Evolutionary conservation across 53 echinoderm and acorn worm species (phyloP).

Genomic region (Holothuria scabra): DNA sequence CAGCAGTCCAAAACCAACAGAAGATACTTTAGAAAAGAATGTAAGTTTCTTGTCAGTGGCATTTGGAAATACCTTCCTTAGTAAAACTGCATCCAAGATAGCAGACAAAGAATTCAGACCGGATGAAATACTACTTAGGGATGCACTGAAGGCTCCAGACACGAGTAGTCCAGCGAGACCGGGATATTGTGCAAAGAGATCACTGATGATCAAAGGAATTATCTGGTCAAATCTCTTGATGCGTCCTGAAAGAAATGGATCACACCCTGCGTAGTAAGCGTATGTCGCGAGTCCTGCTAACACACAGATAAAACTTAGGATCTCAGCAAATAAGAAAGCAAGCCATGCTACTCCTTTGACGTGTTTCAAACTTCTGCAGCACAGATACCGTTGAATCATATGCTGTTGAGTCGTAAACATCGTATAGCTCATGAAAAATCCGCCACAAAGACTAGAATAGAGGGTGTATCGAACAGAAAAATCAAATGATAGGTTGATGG

Average conservation of each 20-base stretch:
- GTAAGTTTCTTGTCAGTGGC: too few relatives aligned
- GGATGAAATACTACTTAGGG: too few relatives aligned
- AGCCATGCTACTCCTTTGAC: background rate
- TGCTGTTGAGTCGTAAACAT: conserved; percentile 6
- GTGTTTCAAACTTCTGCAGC: background rate
- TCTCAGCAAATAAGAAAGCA: background rate
- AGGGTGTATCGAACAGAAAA: conserved; percentile 5
- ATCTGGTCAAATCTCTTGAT: conserved; percentile 24
- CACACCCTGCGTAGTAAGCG: conserved; percentile 27
- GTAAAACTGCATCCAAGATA: too few relatives aligned
- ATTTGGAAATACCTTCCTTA: too few relatives aligned
- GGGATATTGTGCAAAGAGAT: too few relatives aligned
- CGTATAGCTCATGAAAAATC: background rate
- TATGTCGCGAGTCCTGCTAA: background rate
- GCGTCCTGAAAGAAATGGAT: background rate
- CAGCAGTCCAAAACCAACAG: too few relatives aligned
- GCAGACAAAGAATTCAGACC: too few relatives aligned
- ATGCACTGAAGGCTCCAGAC: too few relatives aligned
- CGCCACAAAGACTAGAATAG: background rate
- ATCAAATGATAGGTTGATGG: background rate
- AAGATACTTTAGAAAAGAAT: background rate
- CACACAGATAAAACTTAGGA: background rate
- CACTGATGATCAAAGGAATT: background rate
- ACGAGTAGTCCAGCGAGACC: too few relatives aligned
- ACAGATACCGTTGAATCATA: conserved; percentile 17